These are phyloP conservation scores for Cisticola juncidis DNA, from an alignment of 2,113 vertebrate species.

Conservation along the genomic window DNA sequence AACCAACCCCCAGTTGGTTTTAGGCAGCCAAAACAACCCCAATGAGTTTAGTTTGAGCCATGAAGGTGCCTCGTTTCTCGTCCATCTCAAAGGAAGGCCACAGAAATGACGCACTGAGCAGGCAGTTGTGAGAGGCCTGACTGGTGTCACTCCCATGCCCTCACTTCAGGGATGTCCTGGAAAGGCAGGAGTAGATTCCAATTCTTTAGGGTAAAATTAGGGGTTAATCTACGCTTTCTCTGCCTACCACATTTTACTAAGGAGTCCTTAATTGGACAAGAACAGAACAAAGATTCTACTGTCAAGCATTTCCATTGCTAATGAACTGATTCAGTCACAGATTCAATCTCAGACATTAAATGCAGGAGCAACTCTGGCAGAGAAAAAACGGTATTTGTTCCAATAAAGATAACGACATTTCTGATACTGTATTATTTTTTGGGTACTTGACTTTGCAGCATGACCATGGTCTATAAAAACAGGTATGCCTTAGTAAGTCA, in stretches of 20 bases:
- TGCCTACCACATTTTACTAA: not conserved
- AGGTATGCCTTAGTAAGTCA: not conserved
- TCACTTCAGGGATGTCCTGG: not conserved
- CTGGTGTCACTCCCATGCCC: not conserved
- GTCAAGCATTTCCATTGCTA: not conserved
- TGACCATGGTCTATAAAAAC: not conserved
- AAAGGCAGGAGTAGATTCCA: not conserved
- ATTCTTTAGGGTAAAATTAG: not conserved
- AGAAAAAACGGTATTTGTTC: not conserved
- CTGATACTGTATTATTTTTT: not conserved
- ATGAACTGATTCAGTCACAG: not conserved
- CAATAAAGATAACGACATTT: not conserved
- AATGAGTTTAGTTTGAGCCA: not conserved
- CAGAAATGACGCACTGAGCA: accelerated
- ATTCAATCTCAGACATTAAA: not conserved
- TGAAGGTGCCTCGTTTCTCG: accelerated
- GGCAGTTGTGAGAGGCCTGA: not conserved
- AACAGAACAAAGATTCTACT: not conserved
- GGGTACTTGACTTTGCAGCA: not conserved
- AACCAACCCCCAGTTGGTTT: not conserved
- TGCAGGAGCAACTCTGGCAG: not conserved
- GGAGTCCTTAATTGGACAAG: not conserved
- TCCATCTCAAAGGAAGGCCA: not conserved
- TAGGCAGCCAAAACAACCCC: not conserved
- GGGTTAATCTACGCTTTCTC: not conserved